phyloP scores from a whole-genome alignment of 2,797 vertebrate genomes.

The Hapalemur alaotrensis region DNA sequence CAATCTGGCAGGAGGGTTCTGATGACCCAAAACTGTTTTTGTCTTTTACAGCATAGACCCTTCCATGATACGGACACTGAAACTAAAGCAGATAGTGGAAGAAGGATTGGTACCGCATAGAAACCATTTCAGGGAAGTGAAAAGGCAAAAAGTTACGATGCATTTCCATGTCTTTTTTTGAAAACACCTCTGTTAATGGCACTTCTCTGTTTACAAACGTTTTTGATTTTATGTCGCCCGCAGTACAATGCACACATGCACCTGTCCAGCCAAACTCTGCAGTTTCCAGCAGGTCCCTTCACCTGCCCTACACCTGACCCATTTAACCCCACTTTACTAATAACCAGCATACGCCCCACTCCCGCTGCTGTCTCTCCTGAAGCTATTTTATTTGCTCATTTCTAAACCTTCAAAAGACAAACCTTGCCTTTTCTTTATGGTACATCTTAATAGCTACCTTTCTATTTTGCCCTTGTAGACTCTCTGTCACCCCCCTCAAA shows the following conservation, averaged over 20 bases:
- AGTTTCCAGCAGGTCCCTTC: too few species aligned
- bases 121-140: not conserved
- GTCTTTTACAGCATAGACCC: not conserved
- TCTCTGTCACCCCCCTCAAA: not conserved
- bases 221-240: not conserved
- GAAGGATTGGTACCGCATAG: not conserved
- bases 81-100: not conserved
- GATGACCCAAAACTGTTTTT: not conserved
- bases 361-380: not conserved
- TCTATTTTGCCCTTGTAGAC: not conserved
- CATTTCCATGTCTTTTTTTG: not conserved
- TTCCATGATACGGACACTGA: not conserved
- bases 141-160: not conserved
- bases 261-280: fast-evolving
- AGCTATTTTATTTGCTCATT: not conserved
- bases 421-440: fast-evolving
- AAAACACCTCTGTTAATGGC: not conserved
- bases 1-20: not conserved
- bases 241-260: not conserved
- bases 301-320: fast-evolving
- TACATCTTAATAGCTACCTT: not conserved
- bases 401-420: not conserved
- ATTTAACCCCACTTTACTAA: too few species aligned
- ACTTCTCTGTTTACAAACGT: too few species aligned
- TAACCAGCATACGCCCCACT: fast-evolving